phyloP scores from a whole-genome alignment of 2,113 vertebrate species.

The Diadophis punctatus region DNA sequence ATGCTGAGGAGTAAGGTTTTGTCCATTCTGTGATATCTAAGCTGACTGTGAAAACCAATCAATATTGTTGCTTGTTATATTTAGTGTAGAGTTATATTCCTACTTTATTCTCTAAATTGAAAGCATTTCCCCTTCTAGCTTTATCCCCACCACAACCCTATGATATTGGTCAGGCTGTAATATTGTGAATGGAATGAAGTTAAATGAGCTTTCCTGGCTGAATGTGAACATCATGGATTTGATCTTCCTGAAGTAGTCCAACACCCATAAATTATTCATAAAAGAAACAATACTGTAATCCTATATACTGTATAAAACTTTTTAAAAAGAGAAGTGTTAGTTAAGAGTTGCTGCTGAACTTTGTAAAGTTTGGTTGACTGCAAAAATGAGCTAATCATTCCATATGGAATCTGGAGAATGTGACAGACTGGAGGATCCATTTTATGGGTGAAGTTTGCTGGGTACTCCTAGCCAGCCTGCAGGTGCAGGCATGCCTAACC shows the following conservation, averaged over 20 bases:
- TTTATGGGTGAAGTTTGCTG: not conserved
- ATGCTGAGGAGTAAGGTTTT: conserved; percentile 10
- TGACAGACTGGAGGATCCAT: not conserved
- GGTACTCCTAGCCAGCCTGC: not conserved
- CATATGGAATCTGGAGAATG: not conserved
- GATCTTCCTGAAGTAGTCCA: not conserved
- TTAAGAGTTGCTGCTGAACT: not conserved
- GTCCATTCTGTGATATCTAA: not conserved
- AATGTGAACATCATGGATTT: not conserved
- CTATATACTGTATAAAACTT: not conserved
- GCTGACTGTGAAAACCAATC: not conserved
- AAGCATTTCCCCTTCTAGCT: not conserved
- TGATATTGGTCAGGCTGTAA: not conserved
- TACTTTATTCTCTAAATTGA: not conserved
- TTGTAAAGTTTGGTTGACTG: not conserved
- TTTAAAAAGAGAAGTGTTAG: not conserved
- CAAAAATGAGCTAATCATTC: not conserved
- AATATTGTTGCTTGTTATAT: not conserved
- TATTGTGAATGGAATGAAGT: not conserved
- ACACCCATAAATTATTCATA: not conserved
- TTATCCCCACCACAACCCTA: not conserved
- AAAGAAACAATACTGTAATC: not conserved
- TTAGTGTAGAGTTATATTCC: not conserved
- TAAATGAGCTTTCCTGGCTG: not conserved
- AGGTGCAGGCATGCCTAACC: not conserved